Evolutionary conservation across 2,888 invertebrate species (phyloP), one percentile per base, ranked within the genome.

Genomic region (Opisthograptis luteolata): DNA sequence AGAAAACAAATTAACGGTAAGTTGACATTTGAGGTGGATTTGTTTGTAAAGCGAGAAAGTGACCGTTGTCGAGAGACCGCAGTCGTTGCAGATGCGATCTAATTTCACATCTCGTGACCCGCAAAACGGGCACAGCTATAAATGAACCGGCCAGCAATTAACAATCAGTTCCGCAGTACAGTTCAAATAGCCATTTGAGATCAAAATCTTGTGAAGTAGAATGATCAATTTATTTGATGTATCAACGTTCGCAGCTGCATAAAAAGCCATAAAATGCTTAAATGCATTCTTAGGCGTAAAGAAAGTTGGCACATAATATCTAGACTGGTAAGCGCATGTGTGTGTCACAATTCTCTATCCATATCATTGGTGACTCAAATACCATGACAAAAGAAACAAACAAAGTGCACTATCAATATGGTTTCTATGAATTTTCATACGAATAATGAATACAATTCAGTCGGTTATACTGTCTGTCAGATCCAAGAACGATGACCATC

Each of bases 41-140:
- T 89, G 87, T 87, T 87, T 88, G 86, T 83, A 75, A 73, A 75
- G 79, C 73, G 80, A 81, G 85, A 87, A 87, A 87, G 88, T 87
- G 76, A 82, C 87, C 87, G 90, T 88, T 87, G 81, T 82, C 73
- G 76, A 70, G 73, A 73, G 13, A 48, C 32, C 67, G 62, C 64
- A 69, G 60, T 68, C 65, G 65, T 69, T 76, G 76, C 74, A 79
- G 79, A 76, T 78, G 76, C 71, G 84, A 75, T 87, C 86, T 64
- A 84, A 78, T 86, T 89, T 87, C 81, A 73, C 76, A 73, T 83
- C 78, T 84, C 70, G n/a, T n/a, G n/a, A n/a, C n/a, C n/a, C n/a
- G 59, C 66, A 68, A 76, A 79, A 73, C 74, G 70, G 75, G 71
- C 68, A 76, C 74, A 59, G 76, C 76, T 83, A 78, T 84, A 76